Evolutionary conservation across 1,140 invertebrate genomes (phyloP).

Genomic region (Epicauta chinensis): DNA sequence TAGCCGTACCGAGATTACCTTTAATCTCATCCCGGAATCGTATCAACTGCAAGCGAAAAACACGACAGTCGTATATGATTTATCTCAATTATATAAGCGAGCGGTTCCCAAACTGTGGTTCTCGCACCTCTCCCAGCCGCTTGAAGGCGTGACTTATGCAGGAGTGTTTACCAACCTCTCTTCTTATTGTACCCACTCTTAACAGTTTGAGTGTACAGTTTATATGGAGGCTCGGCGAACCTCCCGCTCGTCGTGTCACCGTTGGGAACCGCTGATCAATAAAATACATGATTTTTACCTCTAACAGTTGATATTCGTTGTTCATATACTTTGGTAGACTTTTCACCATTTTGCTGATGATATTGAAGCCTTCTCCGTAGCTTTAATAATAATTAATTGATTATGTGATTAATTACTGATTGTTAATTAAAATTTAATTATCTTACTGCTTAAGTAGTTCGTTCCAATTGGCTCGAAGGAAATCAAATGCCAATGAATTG

Average conservation of each 20-base stretch:
- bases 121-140: too few species aligned
- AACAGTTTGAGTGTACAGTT: too few species aligned
- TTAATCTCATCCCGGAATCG: constrained; percentile 32
- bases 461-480: constrained; percentile 36
- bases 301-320: constrained; percentile 37
- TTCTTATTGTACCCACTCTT: too few species aligned
- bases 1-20: constrained; percentile 28
- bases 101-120: too few species aligned
- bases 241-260: not conserved
- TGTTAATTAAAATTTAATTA: constrained; percentile 1
- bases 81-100: too few species aligned
- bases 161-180: too few species aligned
- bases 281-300: constrained; percentile 31
- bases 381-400: constrained; percentile 31
- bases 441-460: constrained; percentile 34
- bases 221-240: too few species aligned
- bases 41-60: constrained; percentile 29
- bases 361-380: constrained; percentile 48
- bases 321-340: constrained; percentile 48
- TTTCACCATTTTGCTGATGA: constrained; percentile 47
- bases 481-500: constrained; percentile 51
- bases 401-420: not conserved
- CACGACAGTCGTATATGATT: too few species aligned
- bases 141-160: too few species aligned
- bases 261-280: too few species aligned